Conservation (phyloP, 1,140 invertebrate genomes). For the Chlorops oryzae region DNA sequence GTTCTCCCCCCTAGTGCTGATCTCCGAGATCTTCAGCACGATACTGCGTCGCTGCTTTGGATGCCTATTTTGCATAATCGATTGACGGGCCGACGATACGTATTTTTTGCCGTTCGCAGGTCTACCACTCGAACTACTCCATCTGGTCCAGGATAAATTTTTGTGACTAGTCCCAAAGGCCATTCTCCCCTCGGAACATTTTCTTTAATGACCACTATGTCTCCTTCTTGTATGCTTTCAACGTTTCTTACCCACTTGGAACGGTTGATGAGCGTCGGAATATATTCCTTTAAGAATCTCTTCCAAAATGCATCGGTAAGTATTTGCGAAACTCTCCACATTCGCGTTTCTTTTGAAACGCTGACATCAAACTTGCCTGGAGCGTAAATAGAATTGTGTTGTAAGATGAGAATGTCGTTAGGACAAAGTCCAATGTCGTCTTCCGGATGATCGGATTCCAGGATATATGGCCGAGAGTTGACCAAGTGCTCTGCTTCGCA, state of each 20-base stretch:
- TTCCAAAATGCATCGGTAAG: conserved; percentile 14
- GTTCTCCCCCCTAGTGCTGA: too few relatives aligned
- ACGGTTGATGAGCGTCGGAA: conserved; percentile 5
- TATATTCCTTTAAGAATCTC: conserved; percentile 13
- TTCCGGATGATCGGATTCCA: conserved; percentile 12
- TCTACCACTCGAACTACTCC: background rate
- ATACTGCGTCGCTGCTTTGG: too few relatives aligned
- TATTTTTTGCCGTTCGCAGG: background rate
- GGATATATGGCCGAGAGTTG: conserved; percentile 9
- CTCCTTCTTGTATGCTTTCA: background rate
- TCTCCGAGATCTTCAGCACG: too few relatives aligned
- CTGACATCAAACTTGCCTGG: background rate
- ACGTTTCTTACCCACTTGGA: background rate
- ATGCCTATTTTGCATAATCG: too few relatives aligned
- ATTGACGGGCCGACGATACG: background rate
- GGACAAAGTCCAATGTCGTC: conserved; percentile 13
- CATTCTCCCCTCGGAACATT: background rate
- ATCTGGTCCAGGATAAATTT: conserved; percentile 1
- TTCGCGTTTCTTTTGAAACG: background rate
- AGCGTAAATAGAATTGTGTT: background rate
- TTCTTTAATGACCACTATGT: background rate
- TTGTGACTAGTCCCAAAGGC: background rate
- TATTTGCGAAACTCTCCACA: background rate
- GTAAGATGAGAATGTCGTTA: background rate
- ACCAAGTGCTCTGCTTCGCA: too few relatives aligned